phyloP scores from a whole-genome alignment of 2,797 vertebrate genomes.

The Poeciliopsis gracilis region DNA sequence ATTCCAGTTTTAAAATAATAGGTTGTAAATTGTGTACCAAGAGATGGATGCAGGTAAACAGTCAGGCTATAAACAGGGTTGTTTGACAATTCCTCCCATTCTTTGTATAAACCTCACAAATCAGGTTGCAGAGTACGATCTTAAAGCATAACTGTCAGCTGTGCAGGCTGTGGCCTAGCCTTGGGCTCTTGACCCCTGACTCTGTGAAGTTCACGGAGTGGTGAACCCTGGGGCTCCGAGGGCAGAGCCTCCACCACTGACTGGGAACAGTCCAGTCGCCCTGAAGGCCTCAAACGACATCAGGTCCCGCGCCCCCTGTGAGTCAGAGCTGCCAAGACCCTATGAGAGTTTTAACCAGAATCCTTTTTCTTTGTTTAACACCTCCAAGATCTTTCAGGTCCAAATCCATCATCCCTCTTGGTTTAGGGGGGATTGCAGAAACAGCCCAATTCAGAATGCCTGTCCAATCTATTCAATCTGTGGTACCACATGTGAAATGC shows the following conservation, averaged over 20 bases:
- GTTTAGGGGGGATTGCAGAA: not conserved
- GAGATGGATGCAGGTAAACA: slow-evolving; percentile 66
- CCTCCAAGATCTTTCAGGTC: slow-evolving; percentile 9
- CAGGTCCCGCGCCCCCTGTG: slow-evolving; percentile 24
- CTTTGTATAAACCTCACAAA: slow-evolving; percentile 73
- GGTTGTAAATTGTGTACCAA: slow-evolving; percentile 51
- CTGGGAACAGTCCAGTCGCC: slow-evolving; percentile 54
- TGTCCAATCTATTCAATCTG: not conserved
- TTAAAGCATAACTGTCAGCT: slow-evolving; percentile 65
- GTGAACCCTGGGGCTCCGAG: slow-evolving; percentile 62
- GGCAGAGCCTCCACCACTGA: slow-evolving; percentile 43
- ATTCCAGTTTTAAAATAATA: slow-evolving; percentile 47
- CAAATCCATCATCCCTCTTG: slow-evolving; percentile 4
- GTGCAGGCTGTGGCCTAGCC: slow-evolving; percentile 55
- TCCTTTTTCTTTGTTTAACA: slow-evolving; percentile 16
- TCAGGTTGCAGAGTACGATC: slow-evolving; percentile 67
- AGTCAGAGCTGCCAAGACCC: slow-evolving; percentile 24
- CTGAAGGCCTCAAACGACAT: slow-evolving; percentile 39
- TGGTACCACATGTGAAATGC: too few relatives aligned
- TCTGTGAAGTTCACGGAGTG: slow-evolving; percentile 61
- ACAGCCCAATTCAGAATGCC: not conserved
- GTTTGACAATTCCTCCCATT: slow-evolving; percentile 65
- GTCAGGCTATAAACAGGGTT: slow-evolving; percentile 66
- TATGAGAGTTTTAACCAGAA: slow-evolving; percentile 15
- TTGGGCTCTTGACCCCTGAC: slow-evolving; percentile 65